Conservation (phyloP, 2,113 vertebrate species). For the Ancistrus triradiatus region DNA sequence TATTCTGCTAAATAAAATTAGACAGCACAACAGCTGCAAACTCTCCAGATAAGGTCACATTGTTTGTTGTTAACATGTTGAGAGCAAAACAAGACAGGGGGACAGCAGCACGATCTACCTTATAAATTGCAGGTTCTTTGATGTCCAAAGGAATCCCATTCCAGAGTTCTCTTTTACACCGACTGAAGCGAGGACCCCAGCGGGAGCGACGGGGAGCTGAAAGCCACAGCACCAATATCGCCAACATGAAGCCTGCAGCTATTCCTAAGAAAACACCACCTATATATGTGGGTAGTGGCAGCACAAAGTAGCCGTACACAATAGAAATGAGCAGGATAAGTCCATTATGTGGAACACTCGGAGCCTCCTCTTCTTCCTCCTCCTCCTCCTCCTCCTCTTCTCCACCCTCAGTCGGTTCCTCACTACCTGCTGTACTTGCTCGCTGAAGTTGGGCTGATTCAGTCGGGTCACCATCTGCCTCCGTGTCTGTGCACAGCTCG, state of each 20-base stretch:
- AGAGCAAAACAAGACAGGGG: not conserved
- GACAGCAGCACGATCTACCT: constrained; percentile 67
- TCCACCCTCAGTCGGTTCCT: constrained; percentile 65
- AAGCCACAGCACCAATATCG: constrained; percentile 86
- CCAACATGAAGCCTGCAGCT: constrained; percentile 85
- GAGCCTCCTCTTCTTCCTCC: constrained; percentile 57
- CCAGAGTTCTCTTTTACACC: constrained; percentile 59
- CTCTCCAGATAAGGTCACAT: not conserved
- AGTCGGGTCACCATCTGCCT: constrained; percentile 66
- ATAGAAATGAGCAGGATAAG: constrained; percentile 79
- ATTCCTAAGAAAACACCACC: constrained; percentile 82
- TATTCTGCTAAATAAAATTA: too few relatives aligned
- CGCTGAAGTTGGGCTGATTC: constrained; percentile 55
- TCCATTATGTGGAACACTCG: constrained; percentile 75
- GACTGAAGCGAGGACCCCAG: constrained; percentile 51
- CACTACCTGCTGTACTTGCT: constrained; percentile 61
- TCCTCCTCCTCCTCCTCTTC: constrained; percentile 54
- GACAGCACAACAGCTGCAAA: too few relatives aligned
- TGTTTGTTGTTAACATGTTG: not conserved
- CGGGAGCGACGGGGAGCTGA: constrained; percentile 71
- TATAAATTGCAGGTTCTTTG: constrained; percentile 87
- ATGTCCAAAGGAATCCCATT: constrained; percentile 78
- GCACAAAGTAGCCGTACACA: constrained; percentile 86
- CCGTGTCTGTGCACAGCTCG: constrained; percentile 77
- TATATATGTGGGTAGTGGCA: constrained; percentile 83